Base-by-base conservation (phyloP, 2,888 invertebrate genomes). In the Drosophila histrio region DNA sequence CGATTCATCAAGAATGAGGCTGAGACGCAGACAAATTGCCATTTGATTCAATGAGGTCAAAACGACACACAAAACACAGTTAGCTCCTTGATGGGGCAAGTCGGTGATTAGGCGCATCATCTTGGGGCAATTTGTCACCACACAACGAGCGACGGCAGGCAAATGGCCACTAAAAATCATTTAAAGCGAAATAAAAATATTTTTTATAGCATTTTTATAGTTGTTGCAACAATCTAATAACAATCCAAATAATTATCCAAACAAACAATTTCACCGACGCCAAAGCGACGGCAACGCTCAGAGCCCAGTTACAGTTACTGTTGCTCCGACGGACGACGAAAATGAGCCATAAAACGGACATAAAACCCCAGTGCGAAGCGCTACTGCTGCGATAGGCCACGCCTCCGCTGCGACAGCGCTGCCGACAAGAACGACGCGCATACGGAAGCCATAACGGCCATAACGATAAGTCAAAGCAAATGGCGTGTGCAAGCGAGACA, bases 371-470 rank as follows among this genome's bases (percentile, higher is more conserved):
- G 75, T 67, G 82, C 65, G 60, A 80, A 72, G 77, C 78, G 89
- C 89, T 82, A 87, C 87, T 83, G 89, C 75, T 54, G 17, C 13
- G 52, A 13, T 72, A 88, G 77, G 77, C 89, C 90, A 89, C 90
- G 90, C 90, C 89, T 71, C 69, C 70, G 65, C 65, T 66, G 74
- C 72, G 49, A 59, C 69, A 59, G 66, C 87, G 68, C 62, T 63
- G 69, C 44, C 63, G 68, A 73, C 58, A 59, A 26, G 22, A n/a
- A 56, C 67, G 84, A 72, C 61, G 71, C 74, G 71, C 80, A 86
- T 85, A 89, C 92, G 91, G 91, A 91, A 91, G 92, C 92, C 91
- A 91, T 91, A 90, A 91, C 90, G 89, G 91, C 88, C 82, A 88
- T 86, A 85, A 79, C 88, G 87, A 91, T 91, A 91, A 91, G 86